Evolutionary conservation across 2,888 invertebrate genomes (phyloP).

Genomic region (Ochropacha duplaris): DNA sequence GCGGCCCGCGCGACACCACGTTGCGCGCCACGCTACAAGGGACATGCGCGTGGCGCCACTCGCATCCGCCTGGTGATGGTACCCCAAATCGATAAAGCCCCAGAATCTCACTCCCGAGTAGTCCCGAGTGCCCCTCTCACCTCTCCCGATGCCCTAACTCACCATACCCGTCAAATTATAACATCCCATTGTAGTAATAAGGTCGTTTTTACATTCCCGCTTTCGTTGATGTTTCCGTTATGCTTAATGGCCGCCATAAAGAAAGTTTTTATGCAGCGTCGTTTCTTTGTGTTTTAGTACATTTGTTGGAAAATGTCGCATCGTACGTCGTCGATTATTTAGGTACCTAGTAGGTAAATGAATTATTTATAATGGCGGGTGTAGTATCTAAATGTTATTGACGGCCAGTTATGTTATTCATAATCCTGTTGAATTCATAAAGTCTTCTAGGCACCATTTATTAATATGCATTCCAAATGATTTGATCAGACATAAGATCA

Average conservation of each 20-base stretch:
- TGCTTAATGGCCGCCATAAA: conserved; percentile 71
- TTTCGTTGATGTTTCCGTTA: conserved; percentile 60
- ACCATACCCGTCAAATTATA: conserved; percentile 72
- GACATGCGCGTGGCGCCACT: conserved; percentile 64
- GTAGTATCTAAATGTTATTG: conserved; percentile 11
- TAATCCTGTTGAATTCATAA: background rate
- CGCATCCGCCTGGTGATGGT: conserved; percentile 67
- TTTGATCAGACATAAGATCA: background rate
- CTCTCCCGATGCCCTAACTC: conserved; percentile 60
- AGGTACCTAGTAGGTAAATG: background rate
- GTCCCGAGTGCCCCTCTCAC: conserved; percentile 62
- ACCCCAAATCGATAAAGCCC: conserved; percentile 75
- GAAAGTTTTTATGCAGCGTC: conserved; percentile 58
- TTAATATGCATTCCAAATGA: background rate
- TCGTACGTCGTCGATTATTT: conserved; percentile 21
- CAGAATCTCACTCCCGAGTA: conserved; percentile 64
- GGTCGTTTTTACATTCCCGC: conserved; percentile 69
- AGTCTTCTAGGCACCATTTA: background rate
- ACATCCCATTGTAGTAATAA: conserved; percentile 74
- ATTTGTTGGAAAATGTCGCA: conserved; percentile 28
- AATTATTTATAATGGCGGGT: conserved; percentile 4
- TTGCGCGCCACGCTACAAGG: conserved; percentile 31
- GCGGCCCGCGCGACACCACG: conserved; percentile 25
- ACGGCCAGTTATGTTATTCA: background rate
- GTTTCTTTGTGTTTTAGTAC: conserved; percentile 55